These are phyloP conservation scores for Odocoileus hemionus DNA, from an alignment of 2,113 vertebrate genomes.

Conservation along the genomic window DNA sequence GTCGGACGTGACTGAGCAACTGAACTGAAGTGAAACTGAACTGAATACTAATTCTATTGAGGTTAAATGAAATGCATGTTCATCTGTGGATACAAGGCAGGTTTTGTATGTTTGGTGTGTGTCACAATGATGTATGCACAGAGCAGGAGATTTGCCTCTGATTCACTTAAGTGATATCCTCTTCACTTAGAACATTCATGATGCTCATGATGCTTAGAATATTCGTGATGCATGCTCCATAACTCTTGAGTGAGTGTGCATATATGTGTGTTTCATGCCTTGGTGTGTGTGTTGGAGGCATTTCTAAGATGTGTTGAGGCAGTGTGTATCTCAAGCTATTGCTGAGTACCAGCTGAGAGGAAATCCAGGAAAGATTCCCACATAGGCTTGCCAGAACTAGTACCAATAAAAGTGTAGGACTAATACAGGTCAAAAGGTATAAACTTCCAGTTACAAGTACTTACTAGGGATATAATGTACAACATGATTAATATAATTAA, in stretches of 20 bases:
- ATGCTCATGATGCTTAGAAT: no score
- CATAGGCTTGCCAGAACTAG: background rate
- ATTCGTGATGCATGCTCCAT: background rate
- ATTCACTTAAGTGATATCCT: background rate
- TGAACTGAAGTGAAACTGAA: background rate
- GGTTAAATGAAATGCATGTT: background rate
- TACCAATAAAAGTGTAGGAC: background rate
- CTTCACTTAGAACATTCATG: background rate
- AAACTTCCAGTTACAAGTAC: background rate
- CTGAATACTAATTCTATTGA: background rate
- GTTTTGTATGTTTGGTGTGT: background rate
- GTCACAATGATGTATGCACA: background rate
- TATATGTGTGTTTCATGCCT: background rate
- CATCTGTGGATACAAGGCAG: background rate
- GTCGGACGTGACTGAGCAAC: no score
- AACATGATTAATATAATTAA: background rate
- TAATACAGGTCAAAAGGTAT: background rate
- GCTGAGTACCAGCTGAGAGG: background rate
- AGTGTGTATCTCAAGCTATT: background rate
- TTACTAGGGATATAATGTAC: background rate
- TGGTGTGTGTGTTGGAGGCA: background rate
- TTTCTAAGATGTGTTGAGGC: background rate
- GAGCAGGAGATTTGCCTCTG: background rate
- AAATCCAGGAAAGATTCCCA: background rate
- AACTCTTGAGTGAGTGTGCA: background rate